Percentiles rank a stretch among this genome's conserved stretches.
phyloP scores from a whole-genome alignment of 2,113 vertebrate species.

The Jaculus jaculus region DNA sequence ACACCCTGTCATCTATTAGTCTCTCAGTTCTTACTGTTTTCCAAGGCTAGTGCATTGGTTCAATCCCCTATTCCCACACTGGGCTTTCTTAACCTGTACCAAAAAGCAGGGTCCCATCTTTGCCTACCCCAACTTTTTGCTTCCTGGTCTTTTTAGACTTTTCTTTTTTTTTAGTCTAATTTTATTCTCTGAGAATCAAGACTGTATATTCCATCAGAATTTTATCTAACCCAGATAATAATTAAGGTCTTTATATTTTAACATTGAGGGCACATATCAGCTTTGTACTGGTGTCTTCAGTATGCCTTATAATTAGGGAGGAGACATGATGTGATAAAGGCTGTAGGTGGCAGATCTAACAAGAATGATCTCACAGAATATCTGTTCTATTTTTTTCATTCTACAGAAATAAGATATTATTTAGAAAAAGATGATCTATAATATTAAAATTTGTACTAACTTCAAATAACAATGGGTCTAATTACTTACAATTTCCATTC shows the following conservation, averaged over 20 bases:
- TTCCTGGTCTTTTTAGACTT: neutral
- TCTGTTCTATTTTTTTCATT: no score
- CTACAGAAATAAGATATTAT: neutral
- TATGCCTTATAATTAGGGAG: neutral
- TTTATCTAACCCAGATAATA: neutral
- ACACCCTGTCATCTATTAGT: constrained; percentile 68
- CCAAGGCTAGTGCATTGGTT: neutral
- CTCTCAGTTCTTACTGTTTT: constrained; percentile 70
- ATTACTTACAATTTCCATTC: neutral
- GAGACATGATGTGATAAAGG: neutral
- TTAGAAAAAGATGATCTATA: constrained; percentile 20
- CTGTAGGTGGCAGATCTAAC: neutral
- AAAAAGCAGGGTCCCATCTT: neutral
- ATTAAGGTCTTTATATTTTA: constrained; percentile 7
- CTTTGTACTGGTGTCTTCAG: neutral
- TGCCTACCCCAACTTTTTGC: neutral
- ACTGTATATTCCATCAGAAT: neutral
- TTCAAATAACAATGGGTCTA: neutral
- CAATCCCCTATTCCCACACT: constrained; percentile 48
- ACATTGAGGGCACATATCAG: neutral
- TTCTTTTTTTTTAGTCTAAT: neutral
- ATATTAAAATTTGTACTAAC: neutral
- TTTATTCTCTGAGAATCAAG: neutral
- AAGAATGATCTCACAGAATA: neutral
- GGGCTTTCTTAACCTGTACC: constrained; percentile 26